phyloP scores from a whole-genome alignment of 2,888 invertebrate species.

The Bedellia somnulentella region DNA sequence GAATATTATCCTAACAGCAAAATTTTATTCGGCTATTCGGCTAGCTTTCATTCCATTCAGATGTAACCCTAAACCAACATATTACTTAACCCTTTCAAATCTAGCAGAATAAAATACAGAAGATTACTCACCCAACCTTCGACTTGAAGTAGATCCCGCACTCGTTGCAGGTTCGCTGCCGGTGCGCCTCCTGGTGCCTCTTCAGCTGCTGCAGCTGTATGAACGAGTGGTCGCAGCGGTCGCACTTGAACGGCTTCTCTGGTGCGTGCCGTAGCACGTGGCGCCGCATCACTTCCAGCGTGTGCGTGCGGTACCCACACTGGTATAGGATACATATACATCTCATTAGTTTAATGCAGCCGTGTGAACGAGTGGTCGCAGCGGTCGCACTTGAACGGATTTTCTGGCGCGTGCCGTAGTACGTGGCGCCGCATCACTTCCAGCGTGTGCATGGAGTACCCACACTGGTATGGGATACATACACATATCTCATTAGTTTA shows the following conservation, averaged over 20 bases:
- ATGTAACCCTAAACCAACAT: too few species aligned
- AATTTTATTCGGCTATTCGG: too few species aligned
- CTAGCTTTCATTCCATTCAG: too few species aligned
- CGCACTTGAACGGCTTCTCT: conserved; percentile 57
- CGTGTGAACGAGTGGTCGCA: conserved; percentile 85
- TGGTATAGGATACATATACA: too few species aligned
- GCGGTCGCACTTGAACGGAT: conserved; percentile 60
- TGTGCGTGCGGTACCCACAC: conserved; percentile 78
- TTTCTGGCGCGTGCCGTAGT: conserved; percentile 61
- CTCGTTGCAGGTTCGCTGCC: conserved; percentile 66
- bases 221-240: conserved; percentile 75
- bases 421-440: conserved; percentile 80
- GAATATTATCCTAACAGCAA: too few species aligned
- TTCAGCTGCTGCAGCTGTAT: conserved; percentile 81
- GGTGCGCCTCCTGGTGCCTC: conserved; percentile 77
- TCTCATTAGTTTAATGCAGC: too few species aligned
- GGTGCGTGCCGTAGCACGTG: conserved; percentile 68
- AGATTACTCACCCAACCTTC: conserved; percentile 18
- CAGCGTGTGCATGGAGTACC: conserved; percentile 76
- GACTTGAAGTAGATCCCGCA: conserved; percentile 43
- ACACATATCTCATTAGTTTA: too few species aligned
- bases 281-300: conserved; percentile 80
- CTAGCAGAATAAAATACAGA: too few species aligned
- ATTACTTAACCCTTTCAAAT: too few species aligned
- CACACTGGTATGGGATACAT: too few species aligned